Base-by-base conservation (phyloP, 2,888 invertebrate species). In the Pristionchus maxplancki region DNA sequence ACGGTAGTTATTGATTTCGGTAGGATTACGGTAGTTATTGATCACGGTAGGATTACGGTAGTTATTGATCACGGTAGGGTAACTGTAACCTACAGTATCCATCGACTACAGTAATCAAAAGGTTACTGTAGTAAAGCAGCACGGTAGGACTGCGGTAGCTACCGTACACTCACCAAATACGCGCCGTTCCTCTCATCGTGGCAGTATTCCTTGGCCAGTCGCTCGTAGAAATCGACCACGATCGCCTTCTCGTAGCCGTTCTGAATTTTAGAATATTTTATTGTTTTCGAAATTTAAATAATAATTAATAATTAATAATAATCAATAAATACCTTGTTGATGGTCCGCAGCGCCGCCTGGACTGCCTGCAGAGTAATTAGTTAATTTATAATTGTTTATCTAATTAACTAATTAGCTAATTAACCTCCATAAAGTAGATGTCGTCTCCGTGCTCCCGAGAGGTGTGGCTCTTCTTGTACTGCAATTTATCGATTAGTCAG, bases 391-490 rank as follows among this genome's bases (percentile, higher is more conserved):
- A 11, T 64, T 62, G n/a, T 62, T 4, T 67, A 67, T 31, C 24
- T 34, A 4, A 64, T 34, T 17, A n/a, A n/a, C 31, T 31, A 74
- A 40, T 24, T 24, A 40, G 20, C 6, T n/a, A 58, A 58, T n/a
- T n/a, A n/a, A 40, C 71, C 71, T 74, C 78, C 78, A 78, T 78
- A 28, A 78, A 78, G 28, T 78, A 78, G 48, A 78, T 78, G 44
- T 78, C 78, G 17, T 78, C 44, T 1, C 24, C 74, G 4, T 74
- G 9, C 15, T 40, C 20, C 8, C 74, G n/a, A 37, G 74, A 24
- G 1, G 40, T 74, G 74, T 74, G 40, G 24, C 9, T 40, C 48
- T 78, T 44, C 20, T 48, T 28, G 78, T 44, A 44, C 78, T 44
- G n/a, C 9, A 78, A 28, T 11, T n/a, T 9, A 44, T 44, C 44